A percentile compares a stretch with the other conserved stretches of the same genome.
These are phyloP conservation scores for Apomyelois bistriatella DNA, from an alignment of 2,888 invertebrate species.

Conservation along the genomic window DNA sequence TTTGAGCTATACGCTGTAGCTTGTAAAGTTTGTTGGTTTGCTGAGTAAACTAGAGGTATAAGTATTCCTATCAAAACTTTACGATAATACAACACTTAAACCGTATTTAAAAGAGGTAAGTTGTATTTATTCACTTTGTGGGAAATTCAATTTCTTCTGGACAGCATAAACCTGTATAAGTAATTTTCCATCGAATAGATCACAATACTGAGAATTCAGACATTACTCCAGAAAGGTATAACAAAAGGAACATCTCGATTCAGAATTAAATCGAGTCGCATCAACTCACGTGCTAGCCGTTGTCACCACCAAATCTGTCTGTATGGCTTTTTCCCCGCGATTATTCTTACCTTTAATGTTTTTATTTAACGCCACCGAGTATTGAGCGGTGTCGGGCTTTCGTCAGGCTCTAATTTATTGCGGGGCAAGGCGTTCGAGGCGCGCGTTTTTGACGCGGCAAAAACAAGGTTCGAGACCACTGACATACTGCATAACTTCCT, in stretches of 20 bases:
- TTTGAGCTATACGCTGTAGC: no score
- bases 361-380: conserved; percentile 74
- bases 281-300: conserved; percentile 45
- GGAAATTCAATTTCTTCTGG: background rate
- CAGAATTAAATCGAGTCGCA: conserved; percentile 40
- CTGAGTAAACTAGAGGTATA: no score
- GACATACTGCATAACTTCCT: background rate
- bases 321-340: conserved; percentile 68
- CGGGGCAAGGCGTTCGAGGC: conserved; percentile 51
- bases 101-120: no score
- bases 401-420: conserved; percentile 74
- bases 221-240: conserved; percentile 19
- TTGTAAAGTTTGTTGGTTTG: background rate
- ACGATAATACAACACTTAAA: no score
- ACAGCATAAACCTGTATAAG: background rate
- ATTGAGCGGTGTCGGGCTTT: conserved; percentile 74
- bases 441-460: conserved; percentile 66
- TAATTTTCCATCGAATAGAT: background rate
- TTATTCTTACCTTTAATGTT: conserved; percentile 77
- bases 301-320: conserved; percentile 69
- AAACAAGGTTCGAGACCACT: conserved; percentile 43
- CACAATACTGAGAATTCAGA: background rate
- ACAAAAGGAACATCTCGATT: conserved; percentile 36
- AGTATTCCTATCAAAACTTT: no score
- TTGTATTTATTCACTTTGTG: no score